Base-by-base conservation (phyloP, 37 sponge, comb jelly and placozoan genomes). In the Spongilla lacustris region DNA sequence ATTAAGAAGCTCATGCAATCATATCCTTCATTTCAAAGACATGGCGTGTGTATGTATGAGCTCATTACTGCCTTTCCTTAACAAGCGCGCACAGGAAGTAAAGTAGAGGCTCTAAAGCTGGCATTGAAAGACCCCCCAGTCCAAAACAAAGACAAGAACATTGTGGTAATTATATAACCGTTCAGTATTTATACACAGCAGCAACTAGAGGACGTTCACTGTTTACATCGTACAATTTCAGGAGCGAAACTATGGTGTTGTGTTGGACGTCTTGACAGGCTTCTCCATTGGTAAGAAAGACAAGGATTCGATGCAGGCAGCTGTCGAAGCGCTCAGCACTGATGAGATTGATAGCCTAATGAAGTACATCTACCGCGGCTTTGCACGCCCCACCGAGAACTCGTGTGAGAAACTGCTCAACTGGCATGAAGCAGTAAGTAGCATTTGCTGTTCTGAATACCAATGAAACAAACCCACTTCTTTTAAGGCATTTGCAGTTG, bases 361-460 rank as follows among this genome's bases (percentile, higher is more conserved):
- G 94, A 99, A 99, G 78, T 99, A 97, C 83, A 82, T 99, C 72
- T 99, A 99, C 84, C 92, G 96, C 12, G 99, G 98, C 17, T 99
- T 99, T 89, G 80, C 94, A 32, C 78, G 85, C 48, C 94, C 96
- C n/a, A 91, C 95, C n/a, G 99, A 99, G 74, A 99, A 97, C 71
- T 92, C 94, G 25, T 94, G 94, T 81, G 96, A 96, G 3, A 89
- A 91, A 14, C 88, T 99, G 9, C 93, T 99, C n/a, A 84, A 82
- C 30, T 99, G 98, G 98, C 99, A 99, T 66, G 96, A 99, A 73
- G 89, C 93, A 87, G 98, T 96, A 38, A 50, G 88, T 80, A 24
- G 71, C 69, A 35, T 10, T 28, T 33, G 49, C 12, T 37, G 36
- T 34, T 69, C 35, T 21, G 31, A 14, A 28, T 30, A 27, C 21